These are phyloP conservation scores for Charina bottae DNA, from an alignment of 2,113 vertebrate species.

Conservation along the genomic window DNA sequence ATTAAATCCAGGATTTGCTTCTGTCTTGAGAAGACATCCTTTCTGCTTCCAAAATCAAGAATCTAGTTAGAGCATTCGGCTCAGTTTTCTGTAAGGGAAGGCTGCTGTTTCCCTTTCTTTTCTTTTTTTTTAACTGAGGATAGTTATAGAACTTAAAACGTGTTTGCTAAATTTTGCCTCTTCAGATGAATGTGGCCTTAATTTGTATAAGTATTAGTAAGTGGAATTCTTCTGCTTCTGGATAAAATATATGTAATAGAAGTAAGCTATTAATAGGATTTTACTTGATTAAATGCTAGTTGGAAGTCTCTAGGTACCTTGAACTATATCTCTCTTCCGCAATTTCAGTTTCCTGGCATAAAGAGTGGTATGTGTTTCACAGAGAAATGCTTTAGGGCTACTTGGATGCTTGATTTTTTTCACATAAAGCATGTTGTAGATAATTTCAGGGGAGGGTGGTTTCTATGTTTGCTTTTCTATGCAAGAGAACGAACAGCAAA, in stretches of 20 bases:
- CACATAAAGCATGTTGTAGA: background rate
- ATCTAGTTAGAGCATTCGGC: background rate
- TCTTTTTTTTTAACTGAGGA: background rate
- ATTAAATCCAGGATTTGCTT: background rate
- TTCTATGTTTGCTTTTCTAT: background rate
- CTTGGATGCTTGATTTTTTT: background rate
- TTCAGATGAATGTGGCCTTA: background rate
- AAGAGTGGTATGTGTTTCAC: no score
- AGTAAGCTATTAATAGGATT: conserved; percentile 50
- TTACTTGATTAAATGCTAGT: conserved; percentile 57
- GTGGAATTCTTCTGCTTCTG: conserved; percentile 38
- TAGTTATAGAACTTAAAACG: background rate
- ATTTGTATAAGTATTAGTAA: background rate
- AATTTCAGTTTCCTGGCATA: background rate
- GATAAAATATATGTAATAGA: conserved; percentile 57
- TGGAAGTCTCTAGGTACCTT: conserved; percentile 34
- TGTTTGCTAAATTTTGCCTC: background rate
- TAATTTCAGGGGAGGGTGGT: background rate
- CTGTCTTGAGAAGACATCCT: background rate
- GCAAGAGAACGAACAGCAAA: no score
- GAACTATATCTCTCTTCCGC: conserved; percentile 42
- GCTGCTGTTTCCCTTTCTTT: background rate
- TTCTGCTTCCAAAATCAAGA: background rate
- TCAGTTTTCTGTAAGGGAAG: background rate
- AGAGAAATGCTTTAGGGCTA: background rate